These are phyloP conservation scores for Nesogale talazaci DNA, from an alignment of 2,113 vertebrate genomes.

Conservation along the genomic window DNA sequence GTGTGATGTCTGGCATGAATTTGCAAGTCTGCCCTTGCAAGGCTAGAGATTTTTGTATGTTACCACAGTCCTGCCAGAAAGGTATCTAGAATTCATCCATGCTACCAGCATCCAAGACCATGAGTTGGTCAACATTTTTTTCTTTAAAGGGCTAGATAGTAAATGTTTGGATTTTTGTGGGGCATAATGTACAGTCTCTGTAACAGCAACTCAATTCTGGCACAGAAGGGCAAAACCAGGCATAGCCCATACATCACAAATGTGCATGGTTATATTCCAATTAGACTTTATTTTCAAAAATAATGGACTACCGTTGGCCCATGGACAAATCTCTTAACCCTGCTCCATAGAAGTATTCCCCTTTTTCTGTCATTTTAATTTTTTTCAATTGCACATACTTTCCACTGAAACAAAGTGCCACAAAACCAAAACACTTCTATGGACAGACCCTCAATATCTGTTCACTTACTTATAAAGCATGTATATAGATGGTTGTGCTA, in stretches of 20 bases:
- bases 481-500: neutral
- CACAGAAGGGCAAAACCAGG: neutral
- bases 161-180: neutral
- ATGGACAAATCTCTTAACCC: neutral
- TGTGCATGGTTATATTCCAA: neutral
- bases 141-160: neutral
- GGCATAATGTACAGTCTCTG: neutral
- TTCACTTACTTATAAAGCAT: constrained; percentile 3
- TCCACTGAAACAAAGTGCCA: neutral
- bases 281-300: constrained; percentile 34
- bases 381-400: neutral
- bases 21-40: neutral
- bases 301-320: neutral
- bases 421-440: neutral
- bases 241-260: neutral
- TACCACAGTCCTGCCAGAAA: neutral
- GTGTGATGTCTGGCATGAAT: neutral
- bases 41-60: constrained; percentile 8
- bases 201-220: neutral
- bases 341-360: neutral
- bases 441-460: neutral
- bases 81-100: neutral
- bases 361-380: neutral
- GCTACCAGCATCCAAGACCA: neutral
- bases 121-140: neutral